Percentiles rank a stretch among this genome's conserved stretches.
These are phyloP conservation scores for Polypedilum pembai DNA, from an alignment of 1,140 invertebrate species.

Conservation along the genomic window DNA sequence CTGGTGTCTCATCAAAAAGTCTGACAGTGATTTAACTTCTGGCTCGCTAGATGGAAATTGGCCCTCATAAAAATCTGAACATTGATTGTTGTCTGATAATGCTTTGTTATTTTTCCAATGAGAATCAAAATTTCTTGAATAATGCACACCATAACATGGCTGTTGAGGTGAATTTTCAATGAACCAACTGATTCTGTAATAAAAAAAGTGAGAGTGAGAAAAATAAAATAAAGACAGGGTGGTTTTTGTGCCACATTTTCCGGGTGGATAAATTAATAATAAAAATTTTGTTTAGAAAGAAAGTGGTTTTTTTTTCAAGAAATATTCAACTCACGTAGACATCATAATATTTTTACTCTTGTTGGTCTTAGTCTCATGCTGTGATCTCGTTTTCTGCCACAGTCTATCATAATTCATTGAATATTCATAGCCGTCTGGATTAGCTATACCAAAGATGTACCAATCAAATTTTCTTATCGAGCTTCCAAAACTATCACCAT, in stretches of 20 bases:
- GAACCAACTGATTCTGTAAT: slow-evolving; percentile 38
- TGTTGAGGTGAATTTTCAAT: slow-evolving; percentile 35
- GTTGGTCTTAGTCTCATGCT: slow-evolving; percentile 37
- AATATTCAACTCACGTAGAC: slow-evolving; percentile 34
- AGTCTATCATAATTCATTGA: slow-evolving; percentile 63
- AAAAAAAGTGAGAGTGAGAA: background rate
- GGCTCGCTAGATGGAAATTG: slow-evolving; percentile 73
- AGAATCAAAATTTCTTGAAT: slow-evolving; percentile 64
- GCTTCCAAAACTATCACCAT: background rate
- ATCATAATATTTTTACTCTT: slow-evolving; percentile 35
- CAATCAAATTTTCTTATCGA: slow-evolving; percentile 54
- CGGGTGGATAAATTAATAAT: background rate
- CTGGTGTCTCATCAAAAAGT: slow-evolving; percentile 52
- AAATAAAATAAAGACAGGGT: background rate
- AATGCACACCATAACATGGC: slow-evolving; percentile 51
- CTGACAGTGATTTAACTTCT: slow-evolving; percentile 62
- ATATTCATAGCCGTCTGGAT: slow-evolving; percentile 77
- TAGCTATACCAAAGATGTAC: slow-evolving; percentile 67
- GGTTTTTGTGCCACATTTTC: too few species aligned
- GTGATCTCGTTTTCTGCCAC: slow-evolving; percentile 71
- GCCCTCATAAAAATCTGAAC: slow-evolving; percentile 73
- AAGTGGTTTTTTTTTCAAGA: too few species aligned
- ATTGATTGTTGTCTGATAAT: slow-evolving; percentile 60
- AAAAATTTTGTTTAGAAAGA: background rate
- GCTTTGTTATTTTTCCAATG: slow-evolving; percentile 62